Conservation (phyloP, 2,888 invertebrate species). For the Perithous albicinctus region DNA sequence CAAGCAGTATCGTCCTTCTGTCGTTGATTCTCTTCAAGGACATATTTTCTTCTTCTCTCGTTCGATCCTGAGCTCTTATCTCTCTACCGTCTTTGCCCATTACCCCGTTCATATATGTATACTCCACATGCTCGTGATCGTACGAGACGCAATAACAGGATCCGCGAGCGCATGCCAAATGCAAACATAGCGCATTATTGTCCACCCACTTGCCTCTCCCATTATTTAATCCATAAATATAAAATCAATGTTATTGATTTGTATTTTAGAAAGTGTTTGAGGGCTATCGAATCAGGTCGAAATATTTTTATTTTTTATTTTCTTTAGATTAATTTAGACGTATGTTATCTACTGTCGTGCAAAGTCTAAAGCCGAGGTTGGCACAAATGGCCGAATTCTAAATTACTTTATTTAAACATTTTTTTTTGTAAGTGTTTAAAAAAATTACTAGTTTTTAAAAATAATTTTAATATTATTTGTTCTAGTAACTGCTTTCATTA, state of each 20-base stretch:
- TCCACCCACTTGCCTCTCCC: not conserved
- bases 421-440: too few species aligned
- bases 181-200: not conserved
- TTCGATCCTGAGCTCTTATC: slow-evolving; percentile 54
- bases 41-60: slow-evolving; percentile 41
- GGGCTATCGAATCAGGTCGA: too few species aligned
- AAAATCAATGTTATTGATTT: not conserved
- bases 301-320: not conserved
- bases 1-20: slow-evolving; percentile 57
- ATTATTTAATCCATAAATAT: not conserved
- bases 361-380: too few species aligned
- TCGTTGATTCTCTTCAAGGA: slow-evolving; percentile 52
- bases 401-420: too few species aligned
- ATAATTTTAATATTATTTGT: too few species aligned
- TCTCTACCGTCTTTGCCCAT: slow-evolving; percentile 56
- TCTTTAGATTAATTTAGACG: too few species aligned
- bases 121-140: slow-evolving; percentile 4
- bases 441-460: too few species aligned
- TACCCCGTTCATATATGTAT: slow-evolving; percentile 49
- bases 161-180: not conserved
- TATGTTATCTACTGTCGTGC: too few species aligned
- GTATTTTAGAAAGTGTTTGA: too few species aligned
- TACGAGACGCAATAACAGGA: slow-evolving; percentile 1
- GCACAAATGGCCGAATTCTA: too few species aligned
- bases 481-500: too few species aligned